Conservation (phyloP, 2,113 vertebrate species). For the Furnarius figulus region DNA sequence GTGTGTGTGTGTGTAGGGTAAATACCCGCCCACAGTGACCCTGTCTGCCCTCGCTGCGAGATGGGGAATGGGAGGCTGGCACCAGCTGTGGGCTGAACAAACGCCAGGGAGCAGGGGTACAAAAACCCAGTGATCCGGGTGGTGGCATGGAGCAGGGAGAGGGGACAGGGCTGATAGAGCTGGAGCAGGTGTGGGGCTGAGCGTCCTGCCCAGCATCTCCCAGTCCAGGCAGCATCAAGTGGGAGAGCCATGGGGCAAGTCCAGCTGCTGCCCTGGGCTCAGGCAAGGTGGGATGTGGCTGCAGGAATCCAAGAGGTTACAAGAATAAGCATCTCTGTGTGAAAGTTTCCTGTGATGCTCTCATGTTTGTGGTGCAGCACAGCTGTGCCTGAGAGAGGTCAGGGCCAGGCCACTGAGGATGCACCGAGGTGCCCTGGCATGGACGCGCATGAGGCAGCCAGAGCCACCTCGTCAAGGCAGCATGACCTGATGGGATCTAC, state of each 20-base stretch:
- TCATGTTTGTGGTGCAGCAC: background rate
- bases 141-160: background rate
- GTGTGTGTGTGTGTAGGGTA: rapidly evolving
- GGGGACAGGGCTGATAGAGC: background rate
- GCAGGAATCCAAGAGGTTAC: background rate
- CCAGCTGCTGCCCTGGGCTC: background rate
- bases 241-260: background rate
- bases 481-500: background rate
- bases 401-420: rapidly evolving
- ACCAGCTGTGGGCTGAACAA: background rate
- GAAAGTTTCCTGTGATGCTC: background rate
- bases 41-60: background rate
- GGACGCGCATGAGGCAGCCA: background rate
- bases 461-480: background rate
- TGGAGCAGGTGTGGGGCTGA: background rate
- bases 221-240: background rate
- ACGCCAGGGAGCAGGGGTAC: rapidly evolving
- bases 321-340: background rate
- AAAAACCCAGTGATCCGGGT: background rate
- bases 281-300: background rate
- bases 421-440: background rate
- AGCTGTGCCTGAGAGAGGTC: background rate
- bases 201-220: background rate
- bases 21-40: background rate
- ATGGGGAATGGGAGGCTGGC: background rate